Base-by-base conservation (phyloP, 92 coral and sea anemone genomes). In the Epizoanthus illoricatus region DNA sequence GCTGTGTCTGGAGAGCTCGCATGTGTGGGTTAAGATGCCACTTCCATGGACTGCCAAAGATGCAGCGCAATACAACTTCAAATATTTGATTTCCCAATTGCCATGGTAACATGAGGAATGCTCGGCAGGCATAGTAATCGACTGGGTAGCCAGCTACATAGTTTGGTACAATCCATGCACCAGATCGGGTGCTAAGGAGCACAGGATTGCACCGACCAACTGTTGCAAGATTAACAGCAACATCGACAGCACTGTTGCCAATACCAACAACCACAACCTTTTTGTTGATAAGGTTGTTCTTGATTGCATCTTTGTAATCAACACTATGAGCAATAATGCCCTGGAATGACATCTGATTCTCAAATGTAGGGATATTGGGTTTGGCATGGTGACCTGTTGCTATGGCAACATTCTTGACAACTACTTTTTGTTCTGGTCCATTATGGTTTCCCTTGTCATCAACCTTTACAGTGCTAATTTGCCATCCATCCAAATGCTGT, bases 211-310 rank as follows among this genome's bases (percentile, higher is more conserved):
- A 75, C 0, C 90, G 81, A 1, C 96, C 91, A 66, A 84, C 68
- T 70, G 90, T 92, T 17, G 85, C 85, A 1, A 84, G 78, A 74
- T 92, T 90, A 6, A 92, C 96, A 16, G 91, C 96, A 12, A 87
- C 93, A 85, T 92, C 96, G 18, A 92, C 96, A 76, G 96, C 96
- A 74, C 96, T 92, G 79, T 92, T 92, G 39, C 96, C 96, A 5
- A 92, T 92, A 24, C 96, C 96, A 16, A 92, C 88, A 1, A 92
- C 96, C 24, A 90, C 93, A 8, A 92, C 88, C 52, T 75, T 90
- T 63, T 92, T 92, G 60, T 88, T 90, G 4, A 90, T 85, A 39
- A 89, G 76, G 12, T 70, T 76, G 85, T 90, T 92, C 45, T 89
- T 90, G 28, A 74, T 55, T 8, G 96, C 96, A 87, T 92, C 93